Evolutionary conservation across 2,888 invertebrate species (phyloP), one percentile per base, ranked within the genome.

Genomic region (Baronia brevicornis): DNA sequence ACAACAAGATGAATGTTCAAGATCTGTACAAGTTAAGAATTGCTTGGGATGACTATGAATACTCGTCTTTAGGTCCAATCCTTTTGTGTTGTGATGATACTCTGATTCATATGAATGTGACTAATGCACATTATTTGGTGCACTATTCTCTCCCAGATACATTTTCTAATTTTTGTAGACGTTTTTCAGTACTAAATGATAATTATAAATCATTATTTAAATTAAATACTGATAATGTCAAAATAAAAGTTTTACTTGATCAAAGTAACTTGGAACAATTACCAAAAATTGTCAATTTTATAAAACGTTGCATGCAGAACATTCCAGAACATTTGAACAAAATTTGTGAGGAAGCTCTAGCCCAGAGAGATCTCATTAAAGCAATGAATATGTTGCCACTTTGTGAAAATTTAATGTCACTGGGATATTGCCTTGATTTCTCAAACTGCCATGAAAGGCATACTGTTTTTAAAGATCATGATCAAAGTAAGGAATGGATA

Each of bases 81-180:
- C 66, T 93, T 6, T 73, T 94, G 3, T 89, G 91, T 48, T 89
- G 89, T n/a, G 94, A 94, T 60, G 75, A 78, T 6, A 85, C 88
- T 47, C 71, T 92, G 28, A 73, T 73, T 0, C 87, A 89, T 42
- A 54, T 93, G 30, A 84, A 86, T 36, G 74, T 93, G 3, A 88
- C 86, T 0, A 85, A 91, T 58, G 91, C 90, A 0, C 79, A 87
- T 28, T 82, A 87, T 48, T 66, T 94, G 13, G 80, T 95, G 7
- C 92, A 94, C 60, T 93, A 87, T 65, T 90, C 91, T 2, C 61
- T 94, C 43, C 90, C 91, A 0, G 53, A 68, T 12, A 70, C 85
- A 0, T 91, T 90, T 64, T 89, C 90, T 0, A 82, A 84, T 54
- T 94, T 94, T 58, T 87, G 88, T 24, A 88, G 86, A 51, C 78